Conservation (phyloP, 1,140 invertebrate genomes). For the Dendroctonus valens region DNA sequence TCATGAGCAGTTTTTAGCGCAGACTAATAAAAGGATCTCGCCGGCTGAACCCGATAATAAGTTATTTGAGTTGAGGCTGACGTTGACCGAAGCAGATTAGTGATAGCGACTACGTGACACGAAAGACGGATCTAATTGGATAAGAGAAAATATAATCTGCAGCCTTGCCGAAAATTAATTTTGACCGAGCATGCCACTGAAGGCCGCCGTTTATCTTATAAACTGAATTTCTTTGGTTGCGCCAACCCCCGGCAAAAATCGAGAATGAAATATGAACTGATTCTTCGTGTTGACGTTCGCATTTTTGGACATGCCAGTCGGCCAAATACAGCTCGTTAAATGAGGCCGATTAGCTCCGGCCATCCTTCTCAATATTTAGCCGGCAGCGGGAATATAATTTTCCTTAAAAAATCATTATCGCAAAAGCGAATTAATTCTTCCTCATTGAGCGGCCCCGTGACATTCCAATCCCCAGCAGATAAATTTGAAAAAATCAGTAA, state of each 20-base stretch:
- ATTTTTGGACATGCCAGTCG: constrained; percentile 5
- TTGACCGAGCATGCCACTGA: constrained; percentile 25
- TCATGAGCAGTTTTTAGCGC: too few relatives aligned
- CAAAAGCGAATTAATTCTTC: constrained; percentile 4
- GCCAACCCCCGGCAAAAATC: constrained; percentile 8
- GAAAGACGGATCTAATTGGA: constrained; percentile 11
- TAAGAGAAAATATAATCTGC: constrained; percentile 18
- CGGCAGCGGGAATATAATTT: too few relatives aligned
- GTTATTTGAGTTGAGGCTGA: neutral
- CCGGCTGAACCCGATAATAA: too few relatives aligned
- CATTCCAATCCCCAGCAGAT: constrained; percentile 10
- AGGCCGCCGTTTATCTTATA: constrained; percentile 22
- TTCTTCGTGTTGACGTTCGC: constrained; percentile 4
- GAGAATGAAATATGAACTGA: constrained; percentile 13
- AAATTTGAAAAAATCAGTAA: constrained; percentile 22
- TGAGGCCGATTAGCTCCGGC: too few relatives aligned
- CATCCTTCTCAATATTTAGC: too few relatives aligned
- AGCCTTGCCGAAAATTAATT: constrained; percentile 21
- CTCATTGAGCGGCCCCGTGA: neutral
- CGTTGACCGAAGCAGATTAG: constrained; percentile 1
- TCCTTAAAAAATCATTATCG: neutral
- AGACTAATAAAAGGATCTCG: too few relatives aligned
- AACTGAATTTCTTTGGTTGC: constrained; percentile 19
- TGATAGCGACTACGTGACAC: constrained; percentile 15
- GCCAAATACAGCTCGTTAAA: neutral